Conservation (phyloP, 2,797 vertebrate species). For the Leptoclinus maculatus region DNA sequence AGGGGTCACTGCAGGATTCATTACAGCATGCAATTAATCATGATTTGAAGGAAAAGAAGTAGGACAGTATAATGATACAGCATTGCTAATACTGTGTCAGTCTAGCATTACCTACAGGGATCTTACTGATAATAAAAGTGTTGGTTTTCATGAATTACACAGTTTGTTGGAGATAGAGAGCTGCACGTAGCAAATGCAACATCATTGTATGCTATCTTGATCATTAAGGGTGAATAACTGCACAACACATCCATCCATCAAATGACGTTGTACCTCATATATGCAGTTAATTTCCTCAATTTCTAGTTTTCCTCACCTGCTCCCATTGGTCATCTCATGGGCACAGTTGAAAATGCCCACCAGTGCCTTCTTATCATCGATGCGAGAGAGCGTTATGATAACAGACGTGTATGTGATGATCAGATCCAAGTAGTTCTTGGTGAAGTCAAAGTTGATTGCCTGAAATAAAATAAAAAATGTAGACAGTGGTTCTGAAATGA, state of each 20-base stretch:
- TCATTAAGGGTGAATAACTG: not conserved
- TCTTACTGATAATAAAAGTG: not conserved
- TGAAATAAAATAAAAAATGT: constrained; percentile 62
- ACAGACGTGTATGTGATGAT: constrained; percentile 92
- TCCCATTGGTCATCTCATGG: constrained; percentile 92
- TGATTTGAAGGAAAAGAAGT: not conserved
- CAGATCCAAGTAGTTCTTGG: constrained; percentile 93
- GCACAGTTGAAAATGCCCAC: constrained; percentile 93
- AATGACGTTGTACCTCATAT: not conserved
- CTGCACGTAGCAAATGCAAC: not conserved
- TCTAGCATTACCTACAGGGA: not conserved
- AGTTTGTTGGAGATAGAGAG: not conserved
- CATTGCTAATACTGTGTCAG: not conserved
- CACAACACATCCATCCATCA: not conserved
- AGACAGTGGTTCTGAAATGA: not conserved
- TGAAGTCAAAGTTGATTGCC: constrained; percentile 93
- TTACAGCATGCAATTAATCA: constrained; percentile 15
- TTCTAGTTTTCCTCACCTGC: constrained; percentile 84
- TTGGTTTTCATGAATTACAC: not conserved
- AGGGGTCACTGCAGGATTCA: constrained; percentile 85
- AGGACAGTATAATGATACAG: not conserved
- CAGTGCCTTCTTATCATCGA: constrained; percentile 91
- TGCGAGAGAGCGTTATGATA: constrained; percentile 90
- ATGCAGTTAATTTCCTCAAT: no score
- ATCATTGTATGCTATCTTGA: not conserved